Base-by-base conservation (phyloP, 2,113 vertebrate genomes). In the Tenrec ecaudatus region DNA sequence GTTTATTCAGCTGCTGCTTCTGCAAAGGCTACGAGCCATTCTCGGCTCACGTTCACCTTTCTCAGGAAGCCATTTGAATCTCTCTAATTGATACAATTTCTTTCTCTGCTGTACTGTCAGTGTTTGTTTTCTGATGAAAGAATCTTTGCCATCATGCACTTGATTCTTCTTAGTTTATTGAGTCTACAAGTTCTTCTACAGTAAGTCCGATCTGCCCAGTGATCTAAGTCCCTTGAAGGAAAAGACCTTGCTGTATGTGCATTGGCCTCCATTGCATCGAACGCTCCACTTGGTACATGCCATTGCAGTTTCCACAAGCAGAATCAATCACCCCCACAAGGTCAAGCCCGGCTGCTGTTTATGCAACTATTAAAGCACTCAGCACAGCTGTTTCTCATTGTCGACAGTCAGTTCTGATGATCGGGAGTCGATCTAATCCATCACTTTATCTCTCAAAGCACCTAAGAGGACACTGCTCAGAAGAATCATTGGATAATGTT, bases 401-500 rank as follows among this genome's bases (percentile, higher is more conserved):
- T 66, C 36, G 40, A 66, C 15, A 31, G 29, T 92, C 75, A 94
- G 22, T 15, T 92, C 78, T 62, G 27, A 60, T 88, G 84, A 96
- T n/a, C 62, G 5, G 20, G 3, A 15, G 29, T 33, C 31, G 22
- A 9, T 27, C 36, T 29, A 90, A 82, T 73, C 88, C 31, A 79
- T 85, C 40, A 86, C 76, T 81, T 89, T 86, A 40, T 83, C 40
- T 91, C n/a, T 43, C 69, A 40, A 79, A 90, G 20, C 80, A 60
- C 31, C 62, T 82, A 86, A 92, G 80, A 90, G 22, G 90, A 60
- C 23, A 90, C 19, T 90, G 11, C 68, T 82, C 86, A 88, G 69
- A 86, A 93, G 89, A 94, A 80, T 19, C 88, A 86, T 57, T 76
- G 60, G 71, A 96, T 33, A 92, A 27, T 29, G 36, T 53, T 80